Conservation (phyloP, 2,113 vertebrate genomes). For the Anarhynchus alexandrinus region DNA sequence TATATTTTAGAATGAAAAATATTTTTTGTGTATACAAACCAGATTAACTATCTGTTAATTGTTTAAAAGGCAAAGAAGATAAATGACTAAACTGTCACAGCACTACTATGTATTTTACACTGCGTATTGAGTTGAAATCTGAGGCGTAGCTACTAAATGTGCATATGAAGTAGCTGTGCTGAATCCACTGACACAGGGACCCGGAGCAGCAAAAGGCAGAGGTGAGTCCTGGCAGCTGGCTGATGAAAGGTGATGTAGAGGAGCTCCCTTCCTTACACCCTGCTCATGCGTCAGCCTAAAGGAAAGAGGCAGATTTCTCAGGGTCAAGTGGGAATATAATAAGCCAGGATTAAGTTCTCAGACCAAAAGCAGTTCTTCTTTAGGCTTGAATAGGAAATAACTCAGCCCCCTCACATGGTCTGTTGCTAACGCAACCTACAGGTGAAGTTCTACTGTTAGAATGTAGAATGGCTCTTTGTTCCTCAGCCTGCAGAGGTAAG, state of each 20-base stretch:
- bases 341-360: not conserved
- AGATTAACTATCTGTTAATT: not conserved
- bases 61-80: not conserved
- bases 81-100: not conserved
- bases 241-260: not conserved
- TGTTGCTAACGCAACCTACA: not conserved
- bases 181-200: too few species aligned
- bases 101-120: not conserved
- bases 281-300: not conserved
- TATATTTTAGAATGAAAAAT: not conserved
- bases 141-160: not conserved
- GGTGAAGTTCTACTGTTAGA: not conserved
- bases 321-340: not conserved
- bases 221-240: rapidly evolving
- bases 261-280: rapidly evolving
- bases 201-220: not conserved
- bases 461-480: not conserved
- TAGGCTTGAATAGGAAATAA: not conserved
- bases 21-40: not conserved
- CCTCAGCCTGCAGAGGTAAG: not conserved
- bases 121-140: not conserved
- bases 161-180: not conserved
- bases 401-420: not conserved
- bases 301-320: not conserved
- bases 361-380: not conserved